Evolutionary conservation across 2,113 vertebrate genomes (phyloP), one percentile per base, ranked within the genome.

Genomic region (Colaptes auratus): DNA sequence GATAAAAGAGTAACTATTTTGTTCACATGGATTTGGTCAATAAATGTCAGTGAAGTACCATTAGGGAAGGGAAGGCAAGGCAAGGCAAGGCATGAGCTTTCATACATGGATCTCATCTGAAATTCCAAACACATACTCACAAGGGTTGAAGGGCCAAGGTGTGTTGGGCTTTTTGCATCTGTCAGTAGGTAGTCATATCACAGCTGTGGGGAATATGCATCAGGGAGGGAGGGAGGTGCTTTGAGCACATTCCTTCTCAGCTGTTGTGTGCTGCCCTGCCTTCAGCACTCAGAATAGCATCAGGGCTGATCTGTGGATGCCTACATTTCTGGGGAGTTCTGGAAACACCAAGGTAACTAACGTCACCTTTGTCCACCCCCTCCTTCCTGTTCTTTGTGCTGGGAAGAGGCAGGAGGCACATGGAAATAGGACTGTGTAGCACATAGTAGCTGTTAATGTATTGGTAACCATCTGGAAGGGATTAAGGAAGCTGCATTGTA

Each of bases 91-190:
- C 5, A 23, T 31, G 39, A 66, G 16, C 33, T 25, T 44, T 55
- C 1, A 0, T 24, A 20, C 0, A 0, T 13, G 8, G 13, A 5
- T 35, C 11, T 46, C 16, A 3, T 44, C 19, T 53, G 12, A 46
- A 67, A 44, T 90, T 55, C 64, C n/a, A 50, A 10, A 36, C 39
- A 12, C 7, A 2, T 10, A n/a, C 7, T 10, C 0, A 0, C 12
- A 18, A 21, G 24, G 36, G 31, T 21, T 5, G 44, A 39, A 83
- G 12, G 18, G 10, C 10, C 0, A 1, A 16, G 24, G 17, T 1
- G 4, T 1, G 4, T 2, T 21, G 35, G 7, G 20, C 58, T 33
- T 71, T 69, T 50, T 33, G 19, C 39, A 70, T 58, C 71, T 14
- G 7, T 25, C 23, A 7, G 3, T 21, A 13, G 6, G 15, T 42